Evolutionary conservation across 2,113 vertebrate genomes (phyloP).

Genomic region (Nestor notabilis): DNA sequence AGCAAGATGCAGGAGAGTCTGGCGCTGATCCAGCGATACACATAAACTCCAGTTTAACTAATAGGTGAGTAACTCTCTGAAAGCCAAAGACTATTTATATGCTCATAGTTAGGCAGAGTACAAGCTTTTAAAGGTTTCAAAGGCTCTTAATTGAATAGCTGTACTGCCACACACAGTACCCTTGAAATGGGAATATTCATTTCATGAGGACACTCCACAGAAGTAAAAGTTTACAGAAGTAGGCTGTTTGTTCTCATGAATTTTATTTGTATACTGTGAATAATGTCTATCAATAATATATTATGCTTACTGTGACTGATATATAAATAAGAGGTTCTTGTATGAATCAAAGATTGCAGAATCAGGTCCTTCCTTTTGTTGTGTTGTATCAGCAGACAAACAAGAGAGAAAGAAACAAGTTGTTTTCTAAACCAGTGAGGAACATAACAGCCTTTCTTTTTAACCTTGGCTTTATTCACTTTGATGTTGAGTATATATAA

Average conservation of each 20-base stretch:
- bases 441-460: slow-evolving; percentile 24
- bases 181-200: neutral
- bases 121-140: slow-evolving; percentile 13
- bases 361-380: neutral
- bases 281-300: neutral
- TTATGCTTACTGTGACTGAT: neutral
- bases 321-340: neutral
- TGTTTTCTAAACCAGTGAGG: neutral
- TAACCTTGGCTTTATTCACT: slow-evolving; percentile 58
- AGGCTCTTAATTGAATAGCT: slow-evolving; percentile 27
- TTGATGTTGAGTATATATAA: slow-evolving; percentile 19
- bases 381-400: neutral
- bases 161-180: neutral
- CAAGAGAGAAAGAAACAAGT: neutral
- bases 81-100: slow-evolving; percentile 6
- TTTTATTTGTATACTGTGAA: neutral
- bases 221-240: neutral
- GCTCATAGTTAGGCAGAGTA: neutral
- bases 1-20: neutral
- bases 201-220: neutral
- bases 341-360: neutral
- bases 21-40: neutral
- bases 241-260: neutral
- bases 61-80: neutral
- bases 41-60: neutral